phyloP scores from a whole-genome alignment of 2,113 vertebrate species.

The Ovis canadensis region DNA sequence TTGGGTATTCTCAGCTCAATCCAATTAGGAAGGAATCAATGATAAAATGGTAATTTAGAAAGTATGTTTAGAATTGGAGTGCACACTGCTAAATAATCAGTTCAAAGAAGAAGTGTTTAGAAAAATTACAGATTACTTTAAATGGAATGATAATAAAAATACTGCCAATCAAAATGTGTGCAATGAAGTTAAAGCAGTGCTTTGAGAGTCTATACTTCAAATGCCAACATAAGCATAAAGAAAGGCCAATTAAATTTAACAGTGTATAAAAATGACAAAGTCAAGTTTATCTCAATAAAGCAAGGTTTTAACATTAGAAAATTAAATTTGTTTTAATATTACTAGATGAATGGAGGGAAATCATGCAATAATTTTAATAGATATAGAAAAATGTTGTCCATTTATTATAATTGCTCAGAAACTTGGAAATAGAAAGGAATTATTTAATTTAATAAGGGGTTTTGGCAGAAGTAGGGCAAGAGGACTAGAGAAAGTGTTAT shows the following conservation, averaged over 20 bases:
- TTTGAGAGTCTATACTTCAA: background rate
- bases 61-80: background rate
- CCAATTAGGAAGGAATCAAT: background rate
- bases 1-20: background rate
- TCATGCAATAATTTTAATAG: background rate
- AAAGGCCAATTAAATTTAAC: slow-evolving; percentile 13
- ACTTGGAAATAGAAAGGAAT: background rate
- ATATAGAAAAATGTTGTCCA: background rate
- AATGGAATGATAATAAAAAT: background rate
- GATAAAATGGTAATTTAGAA: background rate
- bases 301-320: slow-evolving; percentile 1
- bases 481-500: background rate
- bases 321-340: slow-evolving; percentile 8
- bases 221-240: background rate
- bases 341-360: background rate
- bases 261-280: background rate
- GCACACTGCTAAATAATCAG: background rate
- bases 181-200: background rate
- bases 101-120: background rate
- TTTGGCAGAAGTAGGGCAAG: background rate
- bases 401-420: background rate
- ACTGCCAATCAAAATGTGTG: background rate
- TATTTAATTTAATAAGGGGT: background rate
- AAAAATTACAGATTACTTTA: background rate
- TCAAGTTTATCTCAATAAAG: background rate